Evolutionary conservation across 2,113 vertebrate species (phyloP), one percentile per base, ranked within the genome.

Genomic region (Prunella himalayana): DNA sequence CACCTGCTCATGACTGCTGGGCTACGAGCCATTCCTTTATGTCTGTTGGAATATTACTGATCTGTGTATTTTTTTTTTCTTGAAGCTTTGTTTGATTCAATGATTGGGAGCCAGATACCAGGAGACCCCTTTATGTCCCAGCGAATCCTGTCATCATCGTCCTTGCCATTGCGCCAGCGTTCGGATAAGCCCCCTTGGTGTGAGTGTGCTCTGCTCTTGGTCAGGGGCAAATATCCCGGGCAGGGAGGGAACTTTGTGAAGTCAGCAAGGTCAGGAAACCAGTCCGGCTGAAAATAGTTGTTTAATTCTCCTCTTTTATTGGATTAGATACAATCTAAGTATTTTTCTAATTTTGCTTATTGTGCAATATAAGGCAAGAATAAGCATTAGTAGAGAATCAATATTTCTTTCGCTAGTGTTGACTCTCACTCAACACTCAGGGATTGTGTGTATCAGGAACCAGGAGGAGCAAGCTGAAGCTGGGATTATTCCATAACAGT

Each of bases 121-220:
- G 98, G 98, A 80, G 98, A 98, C 88, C 95, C 98, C 7, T 99
- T 98, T 93, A 98, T 99, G 91, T 99, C 98, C 22, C 99, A 99
- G 95, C 98, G 97, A 60, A 98, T 98, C 88, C 98, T 99, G 64
- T 98, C 99, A 1, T 98, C 99, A 1, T 98, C 99, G 6, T 97
- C 98, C 28, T 51, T 98, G 87, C 98, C 98, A 0, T 56, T 99
- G 90, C 98, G 97, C 39, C 98, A 98, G 90, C 98, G 98, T 33
- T 98, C 98, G 3, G 99, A 99, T 92, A 99, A 98, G 42, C 99
- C 99, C 37, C 99, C 99, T 3, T 99, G 99, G 99, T 99, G 99
- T 99, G 98, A 99, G 99, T 99, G 96, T 70, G 50, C 63, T 83
- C 41, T 70, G 64, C 92, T 51, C 76, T 82, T 51, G 5, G 41